phyloP scores from a whole-genome alignment of 2,113 vertebrate genomes.

The Motacilla tschutschensis region DNA sequence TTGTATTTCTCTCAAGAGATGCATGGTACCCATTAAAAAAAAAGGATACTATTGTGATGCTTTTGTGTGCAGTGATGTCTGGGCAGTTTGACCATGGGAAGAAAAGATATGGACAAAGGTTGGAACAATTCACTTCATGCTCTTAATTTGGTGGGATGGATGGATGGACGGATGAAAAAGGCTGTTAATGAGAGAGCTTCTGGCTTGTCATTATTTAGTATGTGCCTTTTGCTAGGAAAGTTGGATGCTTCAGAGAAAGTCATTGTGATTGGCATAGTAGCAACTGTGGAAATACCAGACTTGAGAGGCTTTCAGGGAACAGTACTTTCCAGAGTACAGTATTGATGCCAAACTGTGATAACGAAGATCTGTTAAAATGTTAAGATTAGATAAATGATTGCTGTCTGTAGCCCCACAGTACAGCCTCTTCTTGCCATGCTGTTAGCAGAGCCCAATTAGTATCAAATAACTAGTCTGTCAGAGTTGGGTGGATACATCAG shows the following conservation, averaged over 20 bases:
- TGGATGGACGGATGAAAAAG: background rate
- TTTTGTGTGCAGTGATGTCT: background rate
- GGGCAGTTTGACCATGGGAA: background rate
- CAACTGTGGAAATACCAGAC: background rate
- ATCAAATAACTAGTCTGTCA: background rate
- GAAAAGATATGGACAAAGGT: background rate
- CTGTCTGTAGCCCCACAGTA: background rate
- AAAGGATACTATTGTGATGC: background rate
- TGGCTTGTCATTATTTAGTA: background rate
- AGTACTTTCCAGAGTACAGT: background rate
- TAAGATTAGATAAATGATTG: background rate
- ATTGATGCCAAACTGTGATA: background rate
- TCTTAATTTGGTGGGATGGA: background rate
- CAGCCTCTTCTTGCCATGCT: background rate
- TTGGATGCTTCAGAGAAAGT: background rate
- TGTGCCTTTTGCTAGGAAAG: slow-evolving; percentile 11
- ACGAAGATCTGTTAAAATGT: background rate
- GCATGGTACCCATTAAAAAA: background rate
- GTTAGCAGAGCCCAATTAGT: slow-evolving; percentile 17
- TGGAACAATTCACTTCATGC: background rate
- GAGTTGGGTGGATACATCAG: background rate
- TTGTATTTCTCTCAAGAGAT: background rate
- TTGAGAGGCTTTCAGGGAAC: background rate
- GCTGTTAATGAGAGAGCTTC: slow-evolving; percentile 10
- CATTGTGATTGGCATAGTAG: background rate